Evolutionary conservation across 2,797 vertebrate species (phyloP).

Genomic region (Diplodus puntazzo): DNA sequence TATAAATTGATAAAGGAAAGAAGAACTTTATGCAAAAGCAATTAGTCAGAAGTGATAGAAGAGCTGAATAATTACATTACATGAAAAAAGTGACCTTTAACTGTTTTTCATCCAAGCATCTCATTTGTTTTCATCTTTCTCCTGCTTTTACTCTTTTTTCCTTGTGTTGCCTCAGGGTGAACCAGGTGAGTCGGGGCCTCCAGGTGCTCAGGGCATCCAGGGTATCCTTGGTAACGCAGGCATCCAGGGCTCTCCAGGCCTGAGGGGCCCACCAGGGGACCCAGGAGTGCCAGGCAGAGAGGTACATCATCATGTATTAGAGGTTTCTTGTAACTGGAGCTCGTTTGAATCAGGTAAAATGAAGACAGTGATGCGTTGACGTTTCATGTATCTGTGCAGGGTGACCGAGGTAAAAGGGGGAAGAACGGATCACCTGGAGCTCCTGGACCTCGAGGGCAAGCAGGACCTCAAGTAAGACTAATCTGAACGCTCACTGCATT

Average conservation of each 20-base stretch:
- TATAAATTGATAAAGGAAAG: slow-evolving; percentile 40
- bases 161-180: slow-evolving; percentile 84
- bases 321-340: not conserved
- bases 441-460: slow-evolving; percentile 79
- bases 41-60: slow-evolving; percentile 60
- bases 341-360: not conserved
- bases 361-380: not conserved
- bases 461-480: slow-evolving; percentile 83
- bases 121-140: not conserved
- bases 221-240: slow-evolving; percentile 89
- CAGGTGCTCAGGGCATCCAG: slow-evolving; percentile 91
- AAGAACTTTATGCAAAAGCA: slow-evolving; percentile 50
- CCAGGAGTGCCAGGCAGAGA: slow-evolving; percentile 85
- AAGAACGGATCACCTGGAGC: slow-evolving; percentile 86
- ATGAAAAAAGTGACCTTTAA: slow-evolving; percentile 35
- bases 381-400: slow-evolving; percentile 75
- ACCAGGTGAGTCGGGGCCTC: slow-evolving; percentile 87
- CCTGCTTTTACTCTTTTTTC: not conserved
- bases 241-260: slow-evolving; percentile 85
- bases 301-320: slow-evolving; percentile 67
- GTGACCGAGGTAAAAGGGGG: slow-evolving; percentile 88
- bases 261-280: slow-evolving; percentile 83
- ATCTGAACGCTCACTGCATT: not conserved
- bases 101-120: slow-evolving; percentile 24
- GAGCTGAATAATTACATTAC: slow-evolving; percentile 40